Evolutionary conservation across 2,888 invertebrate genomes (phyloP), one percentile per base, ranked within the genome.

Genomic region (Cryptosula pallasiana): DNA sequence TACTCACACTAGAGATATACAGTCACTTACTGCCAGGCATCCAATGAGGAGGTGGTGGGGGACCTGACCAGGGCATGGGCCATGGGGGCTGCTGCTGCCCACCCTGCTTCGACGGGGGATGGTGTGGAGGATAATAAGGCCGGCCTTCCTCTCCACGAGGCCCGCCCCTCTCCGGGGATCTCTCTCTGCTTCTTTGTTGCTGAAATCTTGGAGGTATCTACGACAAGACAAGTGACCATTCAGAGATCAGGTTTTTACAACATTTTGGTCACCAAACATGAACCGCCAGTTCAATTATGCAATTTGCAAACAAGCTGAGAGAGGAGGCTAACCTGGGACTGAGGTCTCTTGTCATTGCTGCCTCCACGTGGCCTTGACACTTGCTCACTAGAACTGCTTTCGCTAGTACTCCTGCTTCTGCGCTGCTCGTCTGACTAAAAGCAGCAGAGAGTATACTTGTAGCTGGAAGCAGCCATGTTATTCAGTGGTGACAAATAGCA

Each of bases 311-410:
- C n/a, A n/a, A n/a, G n/a, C n/a, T n/a, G n/a, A n/a, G n/a, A n/a
- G n/a, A n/a, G n/a, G n/a, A n/a, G n/a, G n/a, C n/a, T n/a, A 13
- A 63, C 63, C 63, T 63, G 63, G 13, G 20, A 25, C 23, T 55
- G 55, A 16, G 55, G 23, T 32, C 63, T 63, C 25, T 32, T 32
- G 34, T 63, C 63, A 5, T 63, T 25, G 27, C 34, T 32, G 63
- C 32, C 5, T 2, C 29, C 13, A 9, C 34, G 9, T 20, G 63
- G 32, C 29, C 32, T 25, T 25, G 63, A 32, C 32, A 9, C 27
- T n/a, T 63, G 63, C 9, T 63, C 63, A 34, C 32, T 63, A 32
- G 63, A 63, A 34, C 63, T 63, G 32, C 63, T 63, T n/a, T 63
- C 63, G n/a, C 63, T 63, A 32, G 63, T n/a, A n/a, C 63, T 63